Evolutionary conservation across 1,140 invertebrate species (phyloP), one percentile per base, ranked within the genome.

Genomic region (Aphis craccivora): DNA sequence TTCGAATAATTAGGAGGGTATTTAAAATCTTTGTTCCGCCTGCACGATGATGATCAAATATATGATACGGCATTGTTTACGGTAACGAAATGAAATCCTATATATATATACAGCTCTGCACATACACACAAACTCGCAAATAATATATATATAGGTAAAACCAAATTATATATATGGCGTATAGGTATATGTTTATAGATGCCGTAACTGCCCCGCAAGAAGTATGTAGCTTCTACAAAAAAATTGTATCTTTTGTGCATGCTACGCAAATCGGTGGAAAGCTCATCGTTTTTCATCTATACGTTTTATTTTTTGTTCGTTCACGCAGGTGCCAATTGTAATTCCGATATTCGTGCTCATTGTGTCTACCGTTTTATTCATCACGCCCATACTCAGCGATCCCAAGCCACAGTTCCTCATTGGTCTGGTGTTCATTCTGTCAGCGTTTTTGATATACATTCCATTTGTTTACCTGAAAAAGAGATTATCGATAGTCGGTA

Each of bases 401-500:
- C 90, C 90, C 18, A 76, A 81, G 25, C 90, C 90, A 20, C 60
- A 91, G n/a, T 91, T 45, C 9, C 67, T 96, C n/a, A 96, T 96
- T 94, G 96, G 96, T 2, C 94, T 95, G 11, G 94, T 95, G 9
- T 96, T 96, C 94, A 95, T 96, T 23, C 20, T 95, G 5, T 94
- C 95, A 0, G 96, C 96, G 76, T 94, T 96, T 23, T n/a, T 96
- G 4, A 95, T 96, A 92, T 97, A 97, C 94, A 94, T 96, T 76
- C 96, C 96, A 25, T 96, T 97, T 94, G 96, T 97, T 2, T 95
- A 96, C 92, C 96, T 95, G 93, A 95, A 96, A 94, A 90, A 95
- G 94, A 93, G 92, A 45, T 93, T 94, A 8, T 20, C 60, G 35
- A 94, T 93, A 45, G 94, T 95, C 94, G 94, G 95, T 95, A 94